phyloP scores from a whole-genome alignment of 2,797 vertebrate genomes.

The Betta splendens region DNA sequence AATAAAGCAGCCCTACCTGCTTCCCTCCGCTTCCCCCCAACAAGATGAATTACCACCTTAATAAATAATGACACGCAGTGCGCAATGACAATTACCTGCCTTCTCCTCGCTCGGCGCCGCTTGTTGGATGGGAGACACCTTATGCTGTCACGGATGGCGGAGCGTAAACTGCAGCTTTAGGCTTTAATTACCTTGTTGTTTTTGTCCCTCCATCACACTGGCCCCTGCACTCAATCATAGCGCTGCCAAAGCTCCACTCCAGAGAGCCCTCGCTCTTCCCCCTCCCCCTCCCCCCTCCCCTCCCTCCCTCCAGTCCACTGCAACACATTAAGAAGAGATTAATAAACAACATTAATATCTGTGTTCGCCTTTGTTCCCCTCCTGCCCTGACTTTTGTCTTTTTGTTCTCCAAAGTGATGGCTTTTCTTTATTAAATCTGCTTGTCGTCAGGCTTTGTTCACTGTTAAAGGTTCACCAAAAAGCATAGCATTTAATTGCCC shows the following conservation, averaged over 20 bases:
- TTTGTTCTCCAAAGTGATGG: constrained; percentile 50
- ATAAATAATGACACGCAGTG: constrained; percentile 82
- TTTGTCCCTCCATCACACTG: constrained; percentile 74
- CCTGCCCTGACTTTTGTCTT: constrained; percentile 45
- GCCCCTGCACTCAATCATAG: constrained; percentile 77
- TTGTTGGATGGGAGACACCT: constrained; percentile 77
- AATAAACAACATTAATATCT: constrained; percentile 80
- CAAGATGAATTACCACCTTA: constrained; percentile 85
- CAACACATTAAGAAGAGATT: constrained; percentile 75
- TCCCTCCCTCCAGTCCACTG: constrained; percentile 40
- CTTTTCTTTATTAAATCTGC: constrained; percentile 66
- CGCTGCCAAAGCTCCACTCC: constrained; percentile 65
- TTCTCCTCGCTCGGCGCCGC: constrained; percentile 74
- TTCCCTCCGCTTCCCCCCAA: constrained; percentile 53
- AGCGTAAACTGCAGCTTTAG: constrained; percentile 75
- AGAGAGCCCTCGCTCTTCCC: constrained; percentile 31
- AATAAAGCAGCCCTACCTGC: constrained; percentile 80
- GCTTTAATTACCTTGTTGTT: constrained; percentile 86
- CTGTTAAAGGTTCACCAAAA: constrained; percentile 74
- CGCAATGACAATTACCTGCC: constrained; percentile 87
- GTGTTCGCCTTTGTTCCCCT: constrained; percentile 35
- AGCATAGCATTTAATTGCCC: constrained; percentile 75
- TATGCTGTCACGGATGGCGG: constrained; percentile 79
- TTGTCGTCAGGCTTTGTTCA: constrained; percentile 73
- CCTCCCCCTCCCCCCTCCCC: constrained; percentile 20